phyloP scores from a whole-genome alignment of 2,888 invertebrate species.

The Mayetiola destructor region DNA sequence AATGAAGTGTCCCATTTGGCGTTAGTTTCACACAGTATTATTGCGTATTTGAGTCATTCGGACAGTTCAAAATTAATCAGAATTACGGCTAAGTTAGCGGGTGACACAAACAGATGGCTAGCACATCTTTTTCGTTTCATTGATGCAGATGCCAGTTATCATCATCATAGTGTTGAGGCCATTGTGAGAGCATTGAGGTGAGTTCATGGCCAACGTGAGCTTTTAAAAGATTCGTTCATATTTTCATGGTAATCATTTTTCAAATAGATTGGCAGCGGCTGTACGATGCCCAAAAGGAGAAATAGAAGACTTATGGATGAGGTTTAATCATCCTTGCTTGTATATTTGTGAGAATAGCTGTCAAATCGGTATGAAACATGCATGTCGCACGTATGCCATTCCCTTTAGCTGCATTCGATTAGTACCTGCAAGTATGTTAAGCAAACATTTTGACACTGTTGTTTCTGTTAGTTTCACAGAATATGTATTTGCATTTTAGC shows the following conservation, averaged over 20 bases:
- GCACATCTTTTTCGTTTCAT: constrained; percentile 72
- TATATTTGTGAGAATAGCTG: constrained; percentile 72
- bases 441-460: constrained; percentile 43
- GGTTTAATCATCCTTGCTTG: constrained; percentile 79
- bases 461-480: not conserved
- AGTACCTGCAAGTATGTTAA: constrained; percentile 65
- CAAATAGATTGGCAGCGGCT: too few relatives aligned
- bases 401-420: constrained; percentile 73
- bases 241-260: too few relatives aligned
- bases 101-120: constrained; percentile 78
- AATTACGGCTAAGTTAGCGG: constrained; percentile 64
- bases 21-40: constrained; percentile 73
- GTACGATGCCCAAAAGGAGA: too few relatives aligned
- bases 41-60: constrained; percentile 72
- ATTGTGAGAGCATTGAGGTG: constrained; percentile 45
- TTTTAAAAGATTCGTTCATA: too few relatives aligned
- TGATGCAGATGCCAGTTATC: constrained; percentile 72
- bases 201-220: too few relatives aligned
- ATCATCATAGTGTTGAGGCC: constrained; percentile 78
- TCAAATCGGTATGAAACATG: constrained; percentile 60
- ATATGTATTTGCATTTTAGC: not conserved
- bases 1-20: constrained; percentile 49
- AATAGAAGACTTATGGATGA: too few relatives aligned
- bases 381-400: constrained; percentile 69
- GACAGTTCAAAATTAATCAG: constrained; percentile 64